phyloP scores from a whole-genome alignment of 2,888 invertebrate genomes.

The Isoperla grammatica region DNA sequence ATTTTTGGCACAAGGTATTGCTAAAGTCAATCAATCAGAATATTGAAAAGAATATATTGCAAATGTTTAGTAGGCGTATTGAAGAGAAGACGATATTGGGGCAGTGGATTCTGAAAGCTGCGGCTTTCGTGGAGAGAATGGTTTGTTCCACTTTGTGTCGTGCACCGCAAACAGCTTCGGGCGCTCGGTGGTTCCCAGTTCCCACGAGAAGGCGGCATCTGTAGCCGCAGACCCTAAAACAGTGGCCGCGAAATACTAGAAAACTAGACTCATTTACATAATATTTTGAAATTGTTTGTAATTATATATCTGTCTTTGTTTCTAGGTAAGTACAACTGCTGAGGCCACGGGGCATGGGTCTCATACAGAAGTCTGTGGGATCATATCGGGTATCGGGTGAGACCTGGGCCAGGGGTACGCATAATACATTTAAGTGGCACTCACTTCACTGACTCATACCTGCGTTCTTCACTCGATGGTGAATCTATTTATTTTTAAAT shows the following conservation, averaged over 20 bases:
- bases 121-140: not conserved
- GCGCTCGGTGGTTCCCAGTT: slow-evolving; percentile 5
- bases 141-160: slow-evolving; percentile 16
- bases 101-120: not conserved
- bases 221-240: no score
- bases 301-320: slow-evolving; percentile 9
- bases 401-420: not conserved
- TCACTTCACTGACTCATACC: no score
- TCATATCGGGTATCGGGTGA: not conserved
- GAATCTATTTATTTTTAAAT: no score
- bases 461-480: no score
- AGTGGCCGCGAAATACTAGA: no score
- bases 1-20: no score
- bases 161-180: not conserved
- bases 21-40: not conserved
- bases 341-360: not conserved
- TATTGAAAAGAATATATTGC: not conserved
- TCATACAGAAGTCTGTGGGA: not conserved
- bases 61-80: no score
- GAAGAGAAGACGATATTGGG: no score
- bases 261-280: slow-evolving; percentile 9
- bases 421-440: not conserved
- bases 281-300: slow-evolving; percentile 3
- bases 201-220: slow-evolving; percentile 6
- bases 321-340: slow-evolving; percentile 12